These are phyloP conservation scores for Rhinichthys osculus DNA, from an alignment of 2,797 vertebrate genomes.

Conservation along the genomic window DNA sequence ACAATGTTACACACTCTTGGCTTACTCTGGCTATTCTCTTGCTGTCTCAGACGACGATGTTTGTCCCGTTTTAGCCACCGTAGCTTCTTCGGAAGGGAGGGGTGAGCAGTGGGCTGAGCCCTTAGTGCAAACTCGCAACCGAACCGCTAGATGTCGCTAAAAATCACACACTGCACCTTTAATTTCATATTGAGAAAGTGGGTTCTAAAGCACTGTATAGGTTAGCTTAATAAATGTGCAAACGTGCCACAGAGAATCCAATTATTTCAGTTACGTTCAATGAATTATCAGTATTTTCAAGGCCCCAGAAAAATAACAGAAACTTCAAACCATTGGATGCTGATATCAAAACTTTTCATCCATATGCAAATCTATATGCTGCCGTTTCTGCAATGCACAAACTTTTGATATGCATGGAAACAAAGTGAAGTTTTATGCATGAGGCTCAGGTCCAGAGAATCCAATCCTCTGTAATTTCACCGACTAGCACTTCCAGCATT, in stretches of 20 bases:
- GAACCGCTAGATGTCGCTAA: too few species aligned
- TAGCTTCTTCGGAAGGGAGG: too few species aligned
- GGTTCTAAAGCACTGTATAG: neutral
- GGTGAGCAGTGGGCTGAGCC: too few species aligned
- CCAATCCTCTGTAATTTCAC: neutral
- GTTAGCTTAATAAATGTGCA: neutral
- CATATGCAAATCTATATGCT: neutral
- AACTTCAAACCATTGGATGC: neutral
- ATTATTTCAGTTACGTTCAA: neutral
- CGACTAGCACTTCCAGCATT: conserved; percentile 11
- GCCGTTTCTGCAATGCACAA: neutral
- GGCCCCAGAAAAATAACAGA: neutral
- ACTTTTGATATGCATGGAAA: neutral
- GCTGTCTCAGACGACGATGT: too few species aligned
- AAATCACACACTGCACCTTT: too few species aligned
- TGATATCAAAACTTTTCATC: neutral
- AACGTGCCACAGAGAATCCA: neutral
- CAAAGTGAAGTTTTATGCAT: conserved; percentile 19
- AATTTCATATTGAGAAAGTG: neutral
- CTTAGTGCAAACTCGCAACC: too few species aligned
- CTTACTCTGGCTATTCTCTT: too few species aligned
- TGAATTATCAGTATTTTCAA: neutral
- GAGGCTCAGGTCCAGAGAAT: conserved; percentile 13
- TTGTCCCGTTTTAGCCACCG: too few species aligned
- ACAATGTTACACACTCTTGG: too few species aligned